Percentiles rank a stretch among this genome's conserved stretches.
Conservation (phyloP, 2,797 vertebrate genomes). For the Siniperca scherzeri region DNA sequence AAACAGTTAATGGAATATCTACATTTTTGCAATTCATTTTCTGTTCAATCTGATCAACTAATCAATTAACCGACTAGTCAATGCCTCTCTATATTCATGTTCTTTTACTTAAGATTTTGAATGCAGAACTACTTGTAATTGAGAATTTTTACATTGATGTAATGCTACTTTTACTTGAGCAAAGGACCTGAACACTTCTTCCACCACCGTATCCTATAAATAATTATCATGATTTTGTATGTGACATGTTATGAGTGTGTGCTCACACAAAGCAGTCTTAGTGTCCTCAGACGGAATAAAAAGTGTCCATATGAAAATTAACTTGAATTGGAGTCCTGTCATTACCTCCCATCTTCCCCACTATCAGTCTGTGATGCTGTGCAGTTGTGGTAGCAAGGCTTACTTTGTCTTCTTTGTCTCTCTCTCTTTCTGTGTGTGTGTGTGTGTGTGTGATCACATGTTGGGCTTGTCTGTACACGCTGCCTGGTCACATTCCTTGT, state of each 20-base stretch:
- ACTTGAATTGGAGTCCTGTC: slow-evolving; percentile 19
- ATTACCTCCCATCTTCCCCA: slow-evolving; percentile 32
- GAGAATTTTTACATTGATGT: background rate
- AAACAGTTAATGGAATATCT: too few species aligned
- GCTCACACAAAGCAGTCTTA: slow-evolving; percentile 5
- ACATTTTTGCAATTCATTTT: background rate
- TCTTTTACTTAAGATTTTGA: background rate
- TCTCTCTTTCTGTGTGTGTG: slow-evolving; percentile 16
- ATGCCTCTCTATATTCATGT: background rate
- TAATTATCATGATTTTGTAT: background rate
- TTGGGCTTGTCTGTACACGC: slow-evolving; percentile 78
- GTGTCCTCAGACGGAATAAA: slow-evolving; percentile 32
- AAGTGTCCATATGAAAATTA: slow-evolving; percentile 43
- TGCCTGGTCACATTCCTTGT: slow-evolving; percentile 78
- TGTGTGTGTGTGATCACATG: slow-evolving; percentile 56
- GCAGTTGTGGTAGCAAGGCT: slow-evolving; percentile 46
- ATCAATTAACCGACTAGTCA: too few species aligned
- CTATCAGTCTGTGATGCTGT: slow-evolving; percentile 45
- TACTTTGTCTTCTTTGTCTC: slow-evolving; percentile 60
- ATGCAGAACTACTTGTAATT: too few species aligned
- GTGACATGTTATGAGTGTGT: background rate
- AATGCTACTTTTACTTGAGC: background rate
- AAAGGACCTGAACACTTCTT: background rate
- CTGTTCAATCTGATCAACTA: background rate
- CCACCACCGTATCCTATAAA: background rate